These are phyloP conservation scores for Setipinna tenuifilis DNA, from an alignment of 2,797 vertebrate species.

Conservation along the genomic window DNA sequence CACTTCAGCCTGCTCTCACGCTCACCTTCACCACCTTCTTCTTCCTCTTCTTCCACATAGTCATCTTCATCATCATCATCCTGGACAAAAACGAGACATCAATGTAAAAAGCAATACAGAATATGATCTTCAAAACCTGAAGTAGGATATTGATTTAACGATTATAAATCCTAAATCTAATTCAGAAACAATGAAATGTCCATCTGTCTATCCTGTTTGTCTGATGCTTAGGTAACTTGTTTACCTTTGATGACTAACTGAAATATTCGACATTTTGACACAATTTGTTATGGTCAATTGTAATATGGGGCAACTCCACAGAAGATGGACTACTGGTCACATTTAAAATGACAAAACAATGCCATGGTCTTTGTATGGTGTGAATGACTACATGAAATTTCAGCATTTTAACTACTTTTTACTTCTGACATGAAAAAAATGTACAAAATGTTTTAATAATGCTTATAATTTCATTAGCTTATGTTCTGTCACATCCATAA, in stretches of 20 bases:
- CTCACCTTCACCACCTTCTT: conserved; percentile 75
- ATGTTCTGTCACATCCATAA: too few relatives aligned
- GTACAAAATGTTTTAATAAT: too few relatives aligned
- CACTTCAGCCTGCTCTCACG: conserved; percentile 9
- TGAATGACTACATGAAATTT: too few relatives aligned
- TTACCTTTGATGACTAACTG: not conserved
- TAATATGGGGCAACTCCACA: too few relatives aligned
- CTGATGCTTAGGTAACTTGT: not conserved
- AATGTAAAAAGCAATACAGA: not conserved
- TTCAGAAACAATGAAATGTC: too few relatives aligned
- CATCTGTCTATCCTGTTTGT: not conserved
- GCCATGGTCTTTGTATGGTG: too few relatives aligned
- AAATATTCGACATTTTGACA: not conserved
- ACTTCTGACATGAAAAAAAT: too few relatives aligned
- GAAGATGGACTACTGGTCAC: not conserved
- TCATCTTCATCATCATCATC: conserved; percentile 90
- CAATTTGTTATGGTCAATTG: too few relatives aligned
- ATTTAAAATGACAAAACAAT: too few relatives aligned
- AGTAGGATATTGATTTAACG: not conserved
- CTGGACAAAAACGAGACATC: conserved; percentile 59
- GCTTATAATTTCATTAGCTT: too few relatives aligned
- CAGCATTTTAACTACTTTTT: too few relatives aligned
- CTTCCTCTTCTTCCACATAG: conserved; percentile 86
- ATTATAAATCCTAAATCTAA: conserved; percentile 3
- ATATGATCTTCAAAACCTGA: not conserved